Base-by-base conservation (phyloP, 2,888 invertebrate species). In the Gandaritis pyraliata region DNA sequence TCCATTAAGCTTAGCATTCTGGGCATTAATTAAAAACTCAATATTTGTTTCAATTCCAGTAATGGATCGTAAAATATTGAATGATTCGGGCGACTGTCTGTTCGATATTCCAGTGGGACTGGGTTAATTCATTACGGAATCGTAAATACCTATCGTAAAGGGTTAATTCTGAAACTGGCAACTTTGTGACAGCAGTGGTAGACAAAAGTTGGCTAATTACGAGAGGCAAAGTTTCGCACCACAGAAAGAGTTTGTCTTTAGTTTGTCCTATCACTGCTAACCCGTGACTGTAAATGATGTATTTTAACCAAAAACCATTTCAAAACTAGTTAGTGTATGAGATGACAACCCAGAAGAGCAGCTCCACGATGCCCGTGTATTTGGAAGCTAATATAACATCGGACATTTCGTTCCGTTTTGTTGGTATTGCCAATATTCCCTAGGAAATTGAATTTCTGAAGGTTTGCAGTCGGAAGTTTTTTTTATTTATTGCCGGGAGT, bases 401-500 rank as follows among this genome's bases (percentile, higher is more conserved):
- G 77, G 75, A 72, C 77, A 77, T 78, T 82, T 74, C 69, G 75
- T 74, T 74, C 75, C 70, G 80, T 82, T 83, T 76, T 77, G 80
- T 77, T 77, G 80, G 80, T 83, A 84, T 82, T 83, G 77, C 75
- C 77, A 78, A 82, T 80, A 81, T 81, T 78, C 75, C 73, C 65
- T 66, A 79, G 81, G 79, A 79, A 81, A 83, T 83, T 79, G 81
- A 83, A 85, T 83, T 78, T 79, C 76, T 74, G 75, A 68, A 72
- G 71, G 71, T 72, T 75, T 65, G 67, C 58, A 60, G 64, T 58
- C 52, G 61, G 58, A 63, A 61, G 67, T 69, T 43, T 71, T 71
- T 71, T 71, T 71, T 71, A 68, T 71, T 71, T 70, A 70, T 70
- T 66, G 68, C 64, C 43, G 64, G 61, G 49, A 57, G 52, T 66